These are phyloP conservation scores for Hyppa rectilinea DNA, from an alignment of 2,888 invertebrate genomes.

Conservation along the genomic window DNA sequence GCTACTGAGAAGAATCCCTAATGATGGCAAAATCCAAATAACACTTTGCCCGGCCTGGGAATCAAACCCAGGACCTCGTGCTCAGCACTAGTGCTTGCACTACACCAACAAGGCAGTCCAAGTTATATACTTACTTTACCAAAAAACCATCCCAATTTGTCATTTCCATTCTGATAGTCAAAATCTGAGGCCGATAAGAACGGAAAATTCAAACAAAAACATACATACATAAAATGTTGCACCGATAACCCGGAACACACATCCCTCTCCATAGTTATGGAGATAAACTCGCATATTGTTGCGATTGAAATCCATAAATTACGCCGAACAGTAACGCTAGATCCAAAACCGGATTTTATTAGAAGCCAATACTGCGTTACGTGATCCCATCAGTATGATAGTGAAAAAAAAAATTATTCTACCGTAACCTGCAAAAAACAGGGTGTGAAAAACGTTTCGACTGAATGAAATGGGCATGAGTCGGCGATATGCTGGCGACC, in stretches of 20 bases:
- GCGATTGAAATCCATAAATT: slow-evolving; percentile 60
- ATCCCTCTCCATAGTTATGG: slow-evolving; percentile 15
- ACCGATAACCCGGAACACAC: slow-evolving; percentile 14
- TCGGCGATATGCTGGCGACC: slow-evolving; percentile 64
- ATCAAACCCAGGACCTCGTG: too few relatives aligned
- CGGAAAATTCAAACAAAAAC: background rate
- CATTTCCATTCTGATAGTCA: background rate
- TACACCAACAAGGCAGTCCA: too few relatives aligned
- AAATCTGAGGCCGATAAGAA: background rate
- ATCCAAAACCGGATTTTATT: slow-evolving; percentile 57
- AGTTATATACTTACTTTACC: too few relatives aligned
- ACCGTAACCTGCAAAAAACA: slow-evolving; percentile 60
- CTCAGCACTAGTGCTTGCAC: too few relatives aligned
- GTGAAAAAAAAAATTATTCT: slow-evolving; percentile 63
- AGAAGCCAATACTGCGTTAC: slow-evolving; percentile 54
- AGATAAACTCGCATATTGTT: slow-evolving; percentile 28
- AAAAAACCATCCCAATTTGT: background rate
- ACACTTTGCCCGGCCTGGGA: too few relatives aligned
- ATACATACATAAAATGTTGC: slow-evolving; percentile 20
- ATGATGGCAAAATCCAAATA: too few relatives aligned
- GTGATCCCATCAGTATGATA: slow-evolving; percentile 66
- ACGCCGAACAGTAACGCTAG: slow-evolving; percentile 36
- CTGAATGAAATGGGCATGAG: slow-evolving; percentile 76
- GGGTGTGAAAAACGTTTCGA: slow-evolving; percentile 70
- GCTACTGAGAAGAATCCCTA: too few relatives aligned